These are phyloP conservation scores for Hyphantria cunea DNA, from an alignment of 1,140 invertebrate genomes.

Conservation along the genomic window DNA sequence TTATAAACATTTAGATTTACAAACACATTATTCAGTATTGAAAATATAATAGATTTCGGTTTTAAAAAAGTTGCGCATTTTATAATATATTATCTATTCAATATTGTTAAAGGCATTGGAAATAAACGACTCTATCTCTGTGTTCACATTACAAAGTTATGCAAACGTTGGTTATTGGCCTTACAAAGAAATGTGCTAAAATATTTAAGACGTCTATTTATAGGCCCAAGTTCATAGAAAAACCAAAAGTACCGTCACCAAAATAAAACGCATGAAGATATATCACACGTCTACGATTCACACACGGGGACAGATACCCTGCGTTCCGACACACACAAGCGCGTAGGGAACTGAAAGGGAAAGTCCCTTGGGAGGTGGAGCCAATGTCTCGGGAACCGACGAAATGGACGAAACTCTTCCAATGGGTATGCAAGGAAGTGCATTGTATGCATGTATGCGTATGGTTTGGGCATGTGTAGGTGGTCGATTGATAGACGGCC, in stretches of 20 bases:
- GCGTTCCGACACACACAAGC: constrained; percentile 42
- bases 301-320: constrained; percentile 36
- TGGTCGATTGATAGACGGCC: constrained; percentile 38
- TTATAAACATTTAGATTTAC: too few species aligned
- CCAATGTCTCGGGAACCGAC: constrained; percentile 68
- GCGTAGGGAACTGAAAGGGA: constrained; percentile 61
- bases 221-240: constrained; percentile 42
- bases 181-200: constrained; percentile 10
- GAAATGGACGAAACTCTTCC: constrained; percentile 70
- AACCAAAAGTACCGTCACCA: constrained; percentile 35
- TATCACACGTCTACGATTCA: constrained; percentile 42
- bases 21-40: too few species aligned
- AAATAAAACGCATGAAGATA: constrained; percentile 57
- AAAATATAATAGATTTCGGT: too few species aligned
- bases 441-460: constrained; percentile 54
- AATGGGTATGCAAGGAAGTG: constrained; percentile 76
- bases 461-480: constrained; percentile 29
- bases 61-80: too few species aligned
- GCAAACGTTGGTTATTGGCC: not conserved
- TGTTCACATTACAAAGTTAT: too few species aligned
- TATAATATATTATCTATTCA: too few species aligned
- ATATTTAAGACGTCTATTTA: constrained; percentile 5
- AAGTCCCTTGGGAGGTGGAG: constrained; percentile 79
- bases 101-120: too few species aligned
- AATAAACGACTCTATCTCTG: too few species aligned